phyloP scores from a whole-genome alignment of 2,113 vertebrate genomes.

The Galeopterus variegatus region DNA sequence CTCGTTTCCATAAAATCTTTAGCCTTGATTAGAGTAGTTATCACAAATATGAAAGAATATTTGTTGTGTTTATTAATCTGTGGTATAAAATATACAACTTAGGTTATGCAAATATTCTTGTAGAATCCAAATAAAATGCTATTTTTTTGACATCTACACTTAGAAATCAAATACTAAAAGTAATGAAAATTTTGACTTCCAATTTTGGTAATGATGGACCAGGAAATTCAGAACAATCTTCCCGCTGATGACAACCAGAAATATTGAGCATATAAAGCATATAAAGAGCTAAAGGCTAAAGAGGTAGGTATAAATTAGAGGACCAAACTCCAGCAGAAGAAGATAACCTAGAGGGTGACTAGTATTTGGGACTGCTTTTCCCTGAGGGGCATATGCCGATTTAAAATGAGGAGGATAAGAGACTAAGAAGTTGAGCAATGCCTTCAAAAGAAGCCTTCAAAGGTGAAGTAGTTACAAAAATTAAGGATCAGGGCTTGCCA shows the following conservation, averaged over 20 bases:
- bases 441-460: neutral
- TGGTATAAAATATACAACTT: neutral
- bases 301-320: neutral
- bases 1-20: neutral
- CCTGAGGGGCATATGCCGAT: neutral
- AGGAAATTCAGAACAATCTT: neutral
- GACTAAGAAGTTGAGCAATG: neutral
- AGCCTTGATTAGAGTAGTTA: neutral
- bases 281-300: neutral
- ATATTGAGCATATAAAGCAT: neutral
- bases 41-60: neutral
- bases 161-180: constrained; percentile 44
- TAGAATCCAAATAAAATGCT: neutral
- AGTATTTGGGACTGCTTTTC: neutral
- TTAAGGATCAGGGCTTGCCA: neutral
- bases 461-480: neutral
- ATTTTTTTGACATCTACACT: neutral
- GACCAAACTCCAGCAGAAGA: neutral
- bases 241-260: neutral
- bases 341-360: neutral
- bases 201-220: neutral
- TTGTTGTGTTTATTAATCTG: neutral
- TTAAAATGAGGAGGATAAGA: neutral
- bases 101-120: neutral
- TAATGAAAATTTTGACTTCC: neutral